phyloP scores from a whole-genome alignment of 1,140 invertebrate genomes.

The Drosophila nigromelanica region DNA sequence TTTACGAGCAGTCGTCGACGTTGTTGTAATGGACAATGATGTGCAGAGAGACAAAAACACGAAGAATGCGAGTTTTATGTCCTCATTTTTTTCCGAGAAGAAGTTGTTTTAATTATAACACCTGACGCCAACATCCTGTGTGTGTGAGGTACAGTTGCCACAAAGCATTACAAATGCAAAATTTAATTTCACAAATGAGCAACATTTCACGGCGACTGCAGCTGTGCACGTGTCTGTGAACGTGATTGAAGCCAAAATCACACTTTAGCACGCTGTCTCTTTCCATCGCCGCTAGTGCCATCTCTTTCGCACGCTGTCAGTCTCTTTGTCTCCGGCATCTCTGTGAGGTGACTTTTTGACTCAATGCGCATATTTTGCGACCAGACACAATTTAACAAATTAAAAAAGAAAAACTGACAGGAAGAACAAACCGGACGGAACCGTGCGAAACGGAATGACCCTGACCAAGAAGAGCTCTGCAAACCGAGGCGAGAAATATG shows the following conservation, averaged over 20 bases:
- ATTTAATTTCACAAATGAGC: conserved; percentile 75
- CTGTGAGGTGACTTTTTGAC: background rate
- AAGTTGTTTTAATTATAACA: conserved; percentile 71
- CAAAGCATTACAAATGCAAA: conserved; percentile 70
- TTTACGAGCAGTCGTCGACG: conserved; percentile 48
- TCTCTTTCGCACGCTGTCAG: conserved; percentile 23
- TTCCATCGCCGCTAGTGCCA: background rate
- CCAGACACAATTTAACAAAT: conserved; percentile 78
- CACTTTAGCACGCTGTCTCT: conserved; percentile 15
- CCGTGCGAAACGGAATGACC: conserved; percentile 40
- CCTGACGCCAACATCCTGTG: conserved; percentile 13
- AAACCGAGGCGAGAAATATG: conserved; percentile 55
- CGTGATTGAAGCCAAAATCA: conserved; percentile 37
- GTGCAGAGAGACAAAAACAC: conserved; percentile 40
- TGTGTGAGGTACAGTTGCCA: conserved; percentile 51
- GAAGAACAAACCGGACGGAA: conserved; percentile 60
- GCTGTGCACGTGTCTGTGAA: conserved; percentile 1
- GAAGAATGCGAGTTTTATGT: conserved; percentile 33
- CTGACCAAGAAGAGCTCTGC: conserved; percentile 57
- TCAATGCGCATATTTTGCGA: conserved; percentile 21
- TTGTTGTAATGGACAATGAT: conserved; percentile 76
- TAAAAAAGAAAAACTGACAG: conserved; percentile 52
- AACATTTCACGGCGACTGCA: conserved; percentile 34
- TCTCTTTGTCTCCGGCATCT: conserved; percentile 30
- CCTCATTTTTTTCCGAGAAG: conserved; percentile 23